Evolutionary conservation across 2,797 vertebrate genomes (phyloP).

Genomic region (Pseudochirops corinnae): DNA sequence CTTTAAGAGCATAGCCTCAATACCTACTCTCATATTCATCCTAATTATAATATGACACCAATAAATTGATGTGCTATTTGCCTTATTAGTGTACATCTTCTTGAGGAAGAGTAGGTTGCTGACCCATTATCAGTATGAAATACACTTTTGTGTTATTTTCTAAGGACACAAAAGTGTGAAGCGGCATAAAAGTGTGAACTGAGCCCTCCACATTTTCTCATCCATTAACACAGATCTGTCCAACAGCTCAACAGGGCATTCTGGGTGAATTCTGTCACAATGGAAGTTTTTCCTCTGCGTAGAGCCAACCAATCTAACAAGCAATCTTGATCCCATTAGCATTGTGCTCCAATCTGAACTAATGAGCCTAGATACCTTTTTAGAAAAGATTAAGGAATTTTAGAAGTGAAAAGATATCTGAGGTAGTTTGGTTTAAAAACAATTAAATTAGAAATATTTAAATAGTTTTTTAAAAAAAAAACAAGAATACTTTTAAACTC

Average conservation of each 20-base stretch:
- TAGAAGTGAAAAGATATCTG: constrained; percentile 18
- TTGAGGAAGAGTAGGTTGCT: constrained; percentile 9
- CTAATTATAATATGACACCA: not conserved
- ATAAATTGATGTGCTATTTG: constrained; percentile 21
- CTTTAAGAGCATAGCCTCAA: not conserved
- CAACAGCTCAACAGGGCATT: not conserved
- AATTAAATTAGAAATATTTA: constrained; percentile 63
- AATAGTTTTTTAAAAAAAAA: constrained; percentile 44
- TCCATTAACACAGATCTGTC: not conserved
- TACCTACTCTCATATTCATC: not conserved
- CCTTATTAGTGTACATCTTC: not conserved
- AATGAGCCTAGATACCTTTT: constrained; percentile 16
- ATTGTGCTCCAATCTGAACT: not conserved
- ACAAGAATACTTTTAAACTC: constrained; percentile 26
- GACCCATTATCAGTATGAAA: not conserved
- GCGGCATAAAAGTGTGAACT: not conserved
- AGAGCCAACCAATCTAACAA: not conserved
- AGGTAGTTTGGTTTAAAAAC: constrained; percentile 29
- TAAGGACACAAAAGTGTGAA: not conserved
- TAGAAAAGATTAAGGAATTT: constrained; percentile 24
- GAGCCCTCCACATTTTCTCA: not conserved
- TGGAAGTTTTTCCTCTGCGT: not conserved
- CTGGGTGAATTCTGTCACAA: not conserved
- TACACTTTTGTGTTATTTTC: not conserved
- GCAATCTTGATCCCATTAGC: not conserved